phyloP scores from a whole-genome alignment of 2,113 vertebrate species.

The Neodon shergylaensis region DNA sequence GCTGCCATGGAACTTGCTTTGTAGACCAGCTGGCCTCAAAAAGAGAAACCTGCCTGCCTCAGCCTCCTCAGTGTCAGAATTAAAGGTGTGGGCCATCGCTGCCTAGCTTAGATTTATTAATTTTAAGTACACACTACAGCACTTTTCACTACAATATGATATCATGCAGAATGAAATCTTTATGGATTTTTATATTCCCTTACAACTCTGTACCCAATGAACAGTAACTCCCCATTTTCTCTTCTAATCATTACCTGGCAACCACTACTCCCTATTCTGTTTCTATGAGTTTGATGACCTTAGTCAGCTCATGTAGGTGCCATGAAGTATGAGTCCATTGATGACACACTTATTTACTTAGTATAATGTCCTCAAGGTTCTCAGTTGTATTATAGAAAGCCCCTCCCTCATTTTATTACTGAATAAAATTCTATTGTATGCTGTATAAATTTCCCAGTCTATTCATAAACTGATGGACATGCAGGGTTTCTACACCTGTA shows the following conservation, averaged over 20 bases:
- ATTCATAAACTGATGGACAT: not conserved
- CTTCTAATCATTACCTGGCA: not conserved
- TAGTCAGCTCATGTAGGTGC: not conserved
- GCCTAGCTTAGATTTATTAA: not conserved
- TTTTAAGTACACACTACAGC: not conserved
- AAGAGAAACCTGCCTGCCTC: not conserved
- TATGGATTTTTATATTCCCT: not conserved
- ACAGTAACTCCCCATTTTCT: not conserved
- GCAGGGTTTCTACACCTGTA: not conserved
- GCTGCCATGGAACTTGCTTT: not conserved
- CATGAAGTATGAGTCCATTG: not conserved
- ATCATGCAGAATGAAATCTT: not conserved
- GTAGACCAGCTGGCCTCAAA: not conserved
- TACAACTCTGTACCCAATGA: no score
- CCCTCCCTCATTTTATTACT: not conserved
- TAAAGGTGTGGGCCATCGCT: not conserved
- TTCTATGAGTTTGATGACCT: not conserved
- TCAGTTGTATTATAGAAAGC: not conserved
- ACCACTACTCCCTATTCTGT: no score
- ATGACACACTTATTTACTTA: not conserved
- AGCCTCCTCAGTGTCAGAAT: not conserved
- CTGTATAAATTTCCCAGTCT: not conserved
- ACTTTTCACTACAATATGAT: not conserved
- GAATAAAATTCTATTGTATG: not conserved
- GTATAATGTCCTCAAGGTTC: not conserved